Conservation (phyloP, 2,797 vertebrate species). For the Semotilus atromaculatus region DNA sequence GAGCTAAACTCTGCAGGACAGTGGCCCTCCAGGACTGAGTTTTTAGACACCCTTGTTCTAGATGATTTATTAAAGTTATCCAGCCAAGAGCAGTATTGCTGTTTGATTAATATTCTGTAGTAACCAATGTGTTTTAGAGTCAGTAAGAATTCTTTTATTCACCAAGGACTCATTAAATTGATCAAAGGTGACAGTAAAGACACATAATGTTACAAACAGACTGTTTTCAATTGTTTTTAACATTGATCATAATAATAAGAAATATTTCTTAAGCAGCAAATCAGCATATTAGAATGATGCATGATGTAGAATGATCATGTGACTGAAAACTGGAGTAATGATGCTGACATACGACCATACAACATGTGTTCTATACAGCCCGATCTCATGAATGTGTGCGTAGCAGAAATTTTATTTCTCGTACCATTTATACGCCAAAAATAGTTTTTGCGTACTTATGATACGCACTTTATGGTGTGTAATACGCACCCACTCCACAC, state of each 20-base stretch:
- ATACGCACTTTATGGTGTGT: too few species aligned
- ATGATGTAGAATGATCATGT: background rate
- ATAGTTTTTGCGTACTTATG: too few species aligned
- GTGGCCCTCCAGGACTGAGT: background rate
- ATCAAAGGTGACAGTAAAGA: background rate
- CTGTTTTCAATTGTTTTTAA: too few species aligned
- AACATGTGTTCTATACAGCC: background rate
- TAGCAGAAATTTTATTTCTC: too few species aligned
- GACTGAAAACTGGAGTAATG: too few species aligned
- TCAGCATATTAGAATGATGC: too few species aligned
- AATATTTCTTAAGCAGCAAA: background rate
- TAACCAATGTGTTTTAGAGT: background rate
- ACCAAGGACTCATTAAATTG: background rate
- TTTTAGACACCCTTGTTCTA: background rate
- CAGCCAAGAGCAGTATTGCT: background rate
- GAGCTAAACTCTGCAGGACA: background rate
- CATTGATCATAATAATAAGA: too few species aligned
- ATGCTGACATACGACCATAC: background rate
- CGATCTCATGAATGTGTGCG: too few species aligned
- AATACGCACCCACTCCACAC: too few species aligned
- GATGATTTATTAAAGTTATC: background rate
- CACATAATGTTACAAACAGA: too few species aligned
- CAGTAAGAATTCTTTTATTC: background rate
- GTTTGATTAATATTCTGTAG: constrained; percentile 8
- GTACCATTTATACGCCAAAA: too few species aligned